Percentiles rank a stretch among this genome's conserved stretches.
These are phyloP conservation scores for Diaprepes abbreviatus DNA, from an alignment of 2,888 invertebrate genomes.

Conservation along the genomic window DNA sequence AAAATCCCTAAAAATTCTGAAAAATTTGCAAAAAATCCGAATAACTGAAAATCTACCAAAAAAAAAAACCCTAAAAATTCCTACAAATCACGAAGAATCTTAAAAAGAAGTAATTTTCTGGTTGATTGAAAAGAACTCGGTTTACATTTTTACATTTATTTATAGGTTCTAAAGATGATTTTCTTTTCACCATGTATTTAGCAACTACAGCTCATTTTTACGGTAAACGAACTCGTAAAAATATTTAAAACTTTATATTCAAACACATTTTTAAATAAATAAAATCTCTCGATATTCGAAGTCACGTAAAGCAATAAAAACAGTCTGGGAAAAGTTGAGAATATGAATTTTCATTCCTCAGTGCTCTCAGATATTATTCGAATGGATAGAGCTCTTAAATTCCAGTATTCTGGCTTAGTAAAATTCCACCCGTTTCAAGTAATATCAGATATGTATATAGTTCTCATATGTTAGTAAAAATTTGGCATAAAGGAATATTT, in stretches of 20 bases:
- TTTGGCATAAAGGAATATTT: too few species aligned
- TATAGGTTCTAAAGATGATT: too few species aligned
- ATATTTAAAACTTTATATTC: background rate
- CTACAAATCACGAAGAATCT: too few species aligned
- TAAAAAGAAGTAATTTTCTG: too few species aligned
- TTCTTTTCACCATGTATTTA: too few species aligned
- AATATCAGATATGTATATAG: background rate
- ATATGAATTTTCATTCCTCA: constrained; percentile 27
- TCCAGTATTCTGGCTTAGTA: background rate
- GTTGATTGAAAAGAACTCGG: too few species aligned
- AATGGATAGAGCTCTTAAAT: constrained; percentile 9
- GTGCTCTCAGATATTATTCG: constrained; percentile 20
- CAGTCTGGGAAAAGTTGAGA: constrained; percentile 16
- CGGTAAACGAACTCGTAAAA: background rate
- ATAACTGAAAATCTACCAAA: too few species aligned
- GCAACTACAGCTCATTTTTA: too few species aligned
- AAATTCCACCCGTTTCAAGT: constrained; percentile 4
- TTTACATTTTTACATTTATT: too few species aligned
- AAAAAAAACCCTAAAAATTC: too few species aligned
- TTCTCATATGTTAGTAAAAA: background rate
- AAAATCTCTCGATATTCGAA: constrained; percentile 15
- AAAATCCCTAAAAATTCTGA: too few species aligned
- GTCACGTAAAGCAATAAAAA: constrained; percentile 31
- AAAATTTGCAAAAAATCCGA: too few species aligned
- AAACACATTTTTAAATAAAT: background rate